Evolutionary conservation across 1,140 invertebrate genomes (phyloP).

Genomic region (Lasioglossum baleicum): DNA sequence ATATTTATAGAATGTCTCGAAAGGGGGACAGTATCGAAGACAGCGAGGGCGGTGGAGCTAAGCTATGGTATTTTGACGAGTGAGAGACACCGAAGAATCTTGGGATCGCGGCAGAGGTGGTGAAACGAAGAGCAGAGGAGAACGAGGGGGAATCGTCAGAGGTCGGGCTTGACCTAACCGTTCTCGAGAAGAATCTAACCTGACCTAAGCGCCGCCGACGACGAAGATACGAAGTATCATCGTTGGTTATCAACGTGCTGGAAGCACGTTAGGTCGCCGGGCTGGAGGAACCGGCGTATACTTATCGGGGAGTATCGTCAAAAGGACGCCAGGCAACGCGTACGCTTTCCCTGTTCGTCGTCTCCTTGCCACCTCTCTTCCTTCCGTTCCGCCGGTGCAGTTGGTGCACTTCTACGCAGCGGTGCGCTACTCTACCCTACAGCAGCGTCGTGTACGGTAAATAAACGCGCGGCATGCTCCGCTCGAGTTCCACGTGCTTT

Average conservation of each 20-base stretch:
- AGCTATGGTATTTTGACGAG: not conserved
- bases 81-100: slow-evolving; percentile 6
- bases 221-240: too few relatives aligned
- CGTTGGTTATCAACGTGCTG: too few relatives aligned
- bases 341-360: slow-evolving; percentile 36
- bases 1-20: slow-evolving; percentile 13
- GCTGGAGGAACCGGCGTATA: too few relatives aligned
- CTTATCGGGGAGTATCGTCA: too few relatives aligned
- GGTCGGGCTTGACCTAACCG: slow-evolving; percentile 6
- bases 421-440: too few relatives aligned
- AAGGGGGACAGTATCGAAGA: not conserved
- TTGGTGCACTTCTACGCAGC: slow-evolving; percentile 20
- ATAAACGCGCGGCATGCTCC: slow-evolving; percentile 34
- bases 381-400: slow-evolving; percentile 44
- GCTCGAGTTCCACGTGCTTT: slow-evolving; percentile 25
- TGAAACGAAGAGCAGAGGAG: not conserved
- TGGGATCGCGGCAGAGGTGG: not conserved
- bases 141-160: slow-evolving; percentile 16
- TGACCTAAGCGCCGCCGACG: slow-evolving; percentile 49
- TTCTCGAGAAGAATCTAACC: not conserved
- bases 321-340: slow-evolving; percentile 14
- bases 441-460: slow-evolving; percentile 28
- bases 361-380: slow-evolving; percentile 24
- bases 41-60: slow-evolving; percentile 10
- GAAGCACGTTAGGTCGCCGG: too few relatives aligned